Percentiles rank a stretch among this genome's conserved stretches.
These are phyloP conservation scores for Ochropacha duplaris DNA, from an alignment of 2,888 invertebrate genomes.

Conservation along the genomic window DNA sequence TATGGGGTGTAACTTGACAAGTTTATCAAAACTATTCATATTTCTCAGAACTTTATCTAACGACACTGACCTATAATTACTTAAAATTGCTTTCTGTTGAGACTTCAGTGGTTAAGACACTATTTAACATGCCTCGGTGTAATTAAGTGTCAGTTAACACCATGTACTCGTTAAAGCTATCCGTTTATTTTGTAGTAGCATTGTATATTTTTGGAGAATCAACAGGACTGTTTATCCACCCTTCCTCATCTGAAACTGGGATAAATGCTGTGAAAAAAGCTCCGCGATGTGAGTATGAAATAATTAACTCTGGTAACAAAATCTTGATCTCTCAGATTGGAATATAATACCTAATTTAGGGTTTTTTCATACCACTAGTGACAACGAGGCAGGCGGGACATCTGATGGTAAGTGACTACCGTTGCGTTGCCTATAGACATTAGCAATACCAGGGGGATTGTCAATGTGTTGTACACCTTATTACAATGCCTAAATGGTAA, in stretches of 20 bases:
- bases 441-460: too few species aligned
- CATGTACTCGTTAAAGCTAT: conserved; percentile 38
- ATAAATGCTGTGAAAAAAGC: conserved; percentile 63
- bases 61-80: conserved; percentile 65
- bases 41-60: conserved; percentile 39
- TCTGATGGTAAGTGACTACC: too few species aligned
- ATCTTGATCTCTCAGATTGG: neutral
- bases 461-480: too few species aligned
- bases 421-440: too few species aligned
- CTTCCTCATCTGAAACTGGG: conserved; percentile 46
- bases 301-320: neutral
- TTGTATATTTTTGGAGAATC: conserved; percentile 10
- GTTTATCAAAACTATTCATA: too few species aligned
- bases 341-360: too few species aligned
- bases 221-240: conserved; percentile 41
- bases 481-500: too few species aligned
- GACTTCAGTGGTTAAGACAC: conserved; percentile 6
- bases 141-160: conserved; percentile 24
- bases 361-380: too few species aligned
- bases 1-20: too few species aligned
- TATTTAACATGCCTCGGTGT: neutral
- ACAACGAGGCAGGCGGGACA: too few species aligned
- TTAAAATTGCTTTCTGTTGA: conserved; percentile 20
- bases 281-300: conserved; percentile 62
- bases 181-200: conserved; percentile 9